Evolutionary conservation across 2,888 invertebrate genomes (phyloP).

Genomic region (Gryllus longicercus): DNA sequence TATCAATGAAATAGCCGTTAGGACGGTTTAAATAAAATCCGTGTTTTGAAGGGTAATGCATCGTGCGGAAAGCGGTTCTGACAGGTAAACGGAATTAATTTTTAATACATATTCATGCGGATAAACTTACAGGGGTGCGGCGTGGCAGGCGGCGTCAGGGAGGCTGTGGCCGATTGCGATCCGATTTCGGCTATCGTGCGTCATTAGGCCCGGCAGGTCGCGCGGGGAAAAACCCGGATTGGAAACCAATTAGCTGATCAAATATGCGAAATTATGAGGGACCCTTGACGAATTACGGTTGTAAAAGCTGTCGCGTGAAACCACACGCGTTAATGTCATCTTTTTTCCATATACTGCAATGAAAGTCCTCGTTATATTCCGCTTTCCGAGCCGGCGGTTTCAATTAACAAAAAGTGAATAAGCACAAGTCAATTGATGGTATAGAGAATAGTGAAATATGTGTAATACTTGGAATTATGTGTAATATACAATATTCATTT

Average conservation of each 20-base stretch:
- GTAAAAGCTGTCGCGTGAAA: too few species aligned
- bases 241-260: slow-evolving; percentile 17
- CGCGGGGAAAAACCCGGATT: neutral
- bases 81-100: slow-evolving; percentile 11
- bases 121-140: neutral
- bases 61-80: neutral
- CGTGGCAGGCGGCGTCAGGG: neutral
- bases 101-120: neutral
- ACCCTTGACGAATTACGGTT: neutral
- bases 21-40: slow-evolving; percentile 17
- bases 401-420: too few species aligned
- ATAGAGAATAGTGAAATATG: too few species aligned
- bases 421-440: too few species aligned
- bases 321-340: too few species aligned
- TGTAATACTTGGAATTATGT: too few species aligned
- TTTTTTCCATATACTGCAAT: too few species aligned
- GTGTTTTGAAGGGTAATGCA: slow-evolving; percentile 2
- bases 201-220: neutral
- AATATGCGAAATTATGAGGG: neutral
- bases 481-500: too few species aligned
- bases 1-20: neutral
- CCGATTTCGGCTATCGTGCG: neutral
- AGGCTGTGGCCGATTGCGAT: neutral
- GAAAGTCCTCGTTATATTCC: too few species aligned
- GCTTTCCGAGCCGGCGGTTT: too few species aligned